Base-by-base conservation (phyloP, 2,113 vertebrate species). In the Corvus cornix region DNA sequence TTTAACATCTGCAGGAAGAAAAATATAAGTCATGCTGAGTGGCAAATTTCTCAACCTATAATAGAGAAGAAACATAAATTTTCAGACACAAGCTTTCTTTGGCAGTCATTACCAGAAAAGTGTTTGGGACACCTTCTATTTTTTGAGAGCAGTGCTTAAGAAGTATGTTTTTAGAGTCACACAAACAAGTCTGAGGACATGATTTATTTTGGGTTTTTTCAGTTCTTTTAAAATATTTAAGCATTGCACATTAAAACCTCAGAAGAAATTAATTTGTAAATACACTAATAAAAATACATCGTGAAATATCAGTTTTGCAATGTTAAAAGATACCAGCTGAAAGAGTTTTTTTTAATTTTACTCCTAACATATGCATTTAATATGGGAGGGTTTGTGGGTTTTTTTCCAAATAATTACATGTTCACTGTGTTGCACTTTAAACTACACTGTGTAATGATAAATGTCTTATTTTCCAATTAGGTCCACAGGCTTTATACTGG, bases 401-500 rank as follows among this genome's bases (percentile, higher is more conserved):
- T 70, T 90, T 89, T 84, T 5, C 24, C 20, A 60, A 86, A 84
- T 79, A 43, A 49, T 55, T 59, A 24, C 16, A 26, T 59, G 46
- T 84, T 74, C 28, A 43, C 24, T 51, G 20, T 59, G 35, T 63
- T 81, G 30, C 66, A 70, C 28, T 89, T 86, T n/a, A 69, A 78
- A 74, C 9, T 46, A 43, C 30, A 69, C 14, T 66, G 18, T 43
- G 19, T 63, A 70, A 51, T 63, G 26, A 58, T 41, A 73, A 73
- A 43, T 68, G 69, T 30, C 58, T 89, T 81, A 28, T 69, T 88
- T 93, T 97, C 73, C 22, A 90, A 78, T 73, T 95, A 99, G 99
- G 85, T 99, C 99, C 22, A 98, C 97, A 51, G 99, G 99, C 41
- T 99, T 99, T 96, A 97, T 99, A 93, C 94, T 99, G 68, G 99